phyloP scores from a whole-genome alignment of 2,888 invertebrate genomes.

The Stegophylla sp. region DNA sequence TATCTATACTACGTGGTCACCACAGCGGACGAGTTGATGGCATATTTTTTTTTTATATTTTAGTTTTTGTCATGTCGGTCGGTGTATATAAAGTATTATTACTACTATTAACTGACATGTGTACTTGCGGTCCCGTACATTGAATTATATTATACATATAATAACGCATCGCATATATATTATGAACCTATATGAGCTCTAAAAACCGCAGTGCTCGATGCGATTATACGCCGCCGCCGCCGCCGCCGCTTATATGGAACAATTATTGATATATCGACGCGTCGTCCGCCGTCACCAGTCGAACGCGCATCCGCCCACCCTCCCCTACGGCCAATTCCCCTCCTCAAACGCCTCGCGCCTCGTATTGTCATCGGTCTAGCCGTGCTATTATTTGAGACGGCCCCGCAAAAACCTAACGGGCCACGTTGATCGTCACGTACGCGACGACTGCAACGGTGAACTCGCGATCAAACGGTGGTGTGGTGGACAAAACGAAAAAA shows the following conservation, averaged over 20 bases:
- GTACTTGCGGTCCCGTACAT: not conserved
- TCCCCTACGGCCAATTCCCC: not conserved
- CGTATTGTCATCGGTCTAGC: not conserved
- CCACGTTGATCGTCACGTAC: conserved; percentile 13
- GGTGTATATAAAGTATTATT: too few species aligned
- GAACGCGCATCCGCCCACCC: not conserved
- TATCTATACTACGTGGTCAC: too few species aligned
- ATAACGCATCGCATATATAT: not conserved
- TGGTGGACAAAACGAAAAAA: too few species aligned
- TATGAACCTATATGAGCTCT: not conserved
- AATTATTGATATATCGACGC: not conserved
- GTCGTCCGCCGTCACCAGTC: too few species aligned
- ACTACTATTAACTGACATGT: too few species aligned
- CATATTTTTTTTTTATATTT: too few species aligned
- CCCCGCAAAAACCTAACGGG: conserved; percentile 39
- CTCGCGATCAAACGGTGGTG: not conserved
- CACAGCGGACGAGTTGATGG: too few species aligned
- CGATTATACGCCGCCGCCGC: not conserved
- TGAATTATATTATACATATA: too few species aligned
- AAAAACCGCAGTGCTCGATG: not conserved
- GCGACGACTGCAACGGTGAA: not conserved
- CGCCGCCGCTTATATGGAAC: not conserved
- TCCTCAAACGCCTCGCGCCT: not conserved
- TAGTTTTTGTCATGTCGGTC: too few species aligned
- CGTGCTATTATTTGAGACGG: not conserved